phyloP scores from a whole-genome alignment of 2,797 vertebrate species.

The Buceros bicornis region DNA sequence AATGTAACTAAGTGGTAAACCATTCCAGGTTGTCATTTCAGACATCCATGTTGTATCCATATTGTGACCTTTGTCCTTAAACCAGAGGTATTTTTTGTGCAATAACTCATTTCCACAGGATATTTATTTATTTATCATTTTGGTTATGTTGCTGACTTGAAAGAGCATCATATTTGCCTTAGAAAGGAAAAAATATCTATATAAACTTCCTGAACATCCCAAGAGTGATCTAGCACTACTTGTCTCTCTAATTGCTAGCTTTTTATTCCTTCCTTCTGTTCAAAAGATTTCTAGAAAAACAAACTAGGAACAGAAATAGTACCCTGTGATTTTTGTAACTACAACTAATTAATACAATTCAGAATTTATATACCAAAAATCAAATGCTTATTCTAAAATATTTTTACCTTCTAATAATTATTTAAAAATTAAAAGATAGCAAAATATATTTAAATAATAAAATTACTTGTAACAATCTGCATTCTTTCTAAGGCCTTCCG shows the following conservation, averaged over 20 bases:
- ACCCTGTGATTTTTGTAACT: not conserved
- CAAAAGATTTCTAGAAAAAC: not conserved
- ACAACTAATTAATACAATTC: not conserved
- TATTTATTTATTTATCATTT: not conserved
- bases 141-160: not conserved
- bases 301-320: not conserved
- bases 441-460: not conserved
- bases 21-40: not conserved
- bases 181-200: not conserved
- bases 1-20: not conserved
- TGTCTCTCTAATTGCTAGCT: not conserved
- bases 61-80: not conserved
- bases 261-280: not conserved
- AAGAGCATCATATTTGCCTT: not conserved
- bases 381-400: not conserved
- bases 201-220: not conserved
- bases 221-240: not conserved
- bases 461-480: not conserved
- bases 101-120: not conserved
- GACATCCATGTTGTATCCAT: not conserved
- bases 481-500: not conserved
- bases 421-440: not conserved
- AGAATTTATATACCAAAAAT: not conserved
- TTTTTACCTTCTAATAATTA: not conserved
- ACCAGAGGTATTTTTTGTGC: not conserved